These are phyloP conservation scores for Choreutis nemorana DNA, from an alignment of 2,888 invertebrate genomes.

Conservation along the genomic window DNA sequence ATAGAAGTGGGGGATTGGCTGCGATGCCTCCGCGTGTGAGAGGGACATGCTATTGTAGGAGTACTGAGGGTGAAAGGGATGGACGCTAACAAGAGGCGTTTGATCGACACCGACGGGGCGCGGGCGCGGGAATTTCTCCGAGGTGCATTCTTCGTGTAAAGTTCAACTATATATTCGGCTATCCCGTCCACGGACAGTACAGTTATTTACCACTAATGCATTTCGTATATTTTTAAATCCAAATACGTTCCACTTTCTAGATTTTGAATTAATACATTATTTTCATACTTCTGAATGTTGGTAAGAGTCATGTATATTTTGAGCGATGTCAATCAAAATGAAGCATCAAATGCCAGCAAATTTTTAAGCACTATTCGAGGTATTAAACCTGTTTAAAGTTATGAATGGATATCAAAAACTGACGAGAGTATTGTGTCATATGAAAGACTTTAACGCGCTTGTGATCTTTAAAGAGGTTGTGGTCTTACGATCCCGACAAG, in stretches of 20 bases:
- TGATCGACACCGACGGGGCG: slow-evolving; percentile 63
- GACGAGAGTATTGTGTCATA: slow-evolving; percentile 16
- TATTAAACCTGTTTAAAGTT: too few relatives aligned
- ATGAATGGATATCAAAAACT: too few relatives aligned
- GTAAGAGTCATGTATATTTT: too few relatives aligned
- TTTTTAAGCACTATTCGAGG: too few relatives aligned
- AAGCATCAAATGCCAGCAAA: too few relatives aligned
- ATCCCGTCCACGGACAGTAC: slow-evolving; percentile 31
- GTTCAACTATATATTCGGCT: slow-evolving; percentile 63
- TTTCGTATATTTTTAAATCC: too few relatives aligned
- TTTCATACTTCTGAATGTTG: too few relatives aligned
- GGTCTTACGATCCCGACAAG: too few relatives aligned
- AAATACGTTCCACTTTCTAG: too few relatives aligned
- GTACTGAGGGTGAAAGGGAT: slow-evolving; percentile 16
- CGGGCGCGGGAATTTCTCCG: slow-evolving; percentile 57
- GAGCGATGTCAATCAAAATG: too few relatives aligned
- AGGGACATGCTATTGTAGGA: slow-evolving; percentile 33
- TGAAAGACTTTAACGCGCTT: slow-evolving; percentile 48
- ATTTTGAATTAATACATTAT: too few relatives aligned
- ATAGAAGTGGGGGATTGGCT: slow-evolving; percentile 68
- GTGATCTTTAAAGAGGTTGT: too few relatives aligned
- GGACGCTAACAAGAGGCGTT: slow-evolving; percentile 63
- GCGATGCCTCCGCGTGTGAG: slow-evolving; percentile 50
- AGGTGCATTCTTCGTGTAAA: slow-evolving; percentile 63
- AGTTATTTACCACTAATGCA: slow-evolving; percentile 48